Evolutionary conservation across 1,140 invertebrate species (phyloP).

Genomic region (Pentalonia nigronervosa): DNA sequence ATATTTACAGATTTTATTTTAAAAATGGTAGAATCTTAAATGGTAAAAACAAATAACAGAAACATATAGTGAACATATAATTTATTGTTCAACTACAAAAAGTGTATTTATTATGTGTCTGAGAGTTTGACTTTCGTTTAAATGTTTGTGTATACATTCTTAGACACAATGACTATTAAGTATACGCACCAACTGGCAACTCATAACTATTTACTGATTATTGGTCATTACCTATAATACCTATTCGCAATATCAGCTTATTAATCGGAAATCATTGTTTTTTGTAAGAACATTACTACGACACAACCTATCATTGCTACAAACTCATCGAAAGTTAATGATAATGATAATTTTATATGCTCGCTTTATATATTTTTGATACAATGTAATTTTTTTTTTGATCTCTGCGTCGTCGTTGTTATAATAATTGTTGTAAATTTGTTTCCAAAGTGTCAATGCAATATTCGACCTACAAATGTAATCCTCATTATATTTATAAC

Average conservation of each 20-base stretch:
- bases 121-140: not conserved
- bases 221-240: too few relatives aligned
- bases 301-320: not conserved
- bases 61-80: not conserved
- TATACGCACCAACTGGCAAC: too few relatives aligned
- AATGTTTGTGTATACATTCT: not conserved
- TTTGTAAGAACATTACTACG: too few relatives aligned
- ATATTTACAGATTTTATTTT: not conserved
- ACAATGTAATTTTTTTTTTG: not conserved
- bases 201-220: too few relatives aligned
- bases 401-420: not conserved
- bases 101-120: not conserved
- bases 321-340: not conserved
- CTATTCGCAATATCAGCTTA: too few relatives aligned
- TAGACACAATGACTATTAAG: not conserved
- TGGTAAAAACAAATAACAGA: not conserved
- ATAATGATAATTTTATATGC: not conserved
- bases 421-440: not conserved
- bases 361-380: not conserved
- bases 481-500: not conserved
- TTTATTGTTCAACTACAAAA: not conserved
- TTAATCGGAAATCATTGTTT: too few relatives aligned
- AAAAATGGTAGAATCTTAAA: too few relatives aligned
- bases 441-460: not conserved
- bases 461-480: not conserved